These are phyloP conservation scores for Chloropsis hardwickii DNA, from an alignment of 2,113 vertebrate species.

Conservation along the genomic window DNA sequence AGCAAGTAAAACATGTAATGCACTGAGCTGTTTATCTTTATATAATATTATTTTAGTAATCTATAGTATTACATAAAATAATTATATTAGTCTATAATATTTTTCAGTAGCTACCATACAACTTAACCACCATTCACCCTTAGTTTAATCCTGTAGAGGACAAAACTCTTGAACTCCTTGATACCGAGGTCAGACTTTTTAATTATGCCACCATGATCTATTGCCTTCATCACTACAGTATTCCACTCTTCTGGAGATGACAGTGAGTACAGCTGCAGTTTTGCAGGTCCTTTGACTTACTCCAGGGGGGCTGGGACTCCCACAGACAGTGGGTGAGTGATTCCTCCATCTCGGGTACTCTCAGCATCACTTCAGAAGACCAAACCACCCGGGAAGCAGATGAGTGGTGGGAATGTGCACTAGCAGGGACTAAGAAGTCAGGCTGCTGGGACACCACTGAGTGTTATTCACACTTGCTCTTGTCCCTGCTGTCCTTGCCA, in stretches of 20 bases:
- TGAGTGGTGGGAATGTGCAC: not conserved
- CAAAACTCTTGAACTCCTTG: not conserved
- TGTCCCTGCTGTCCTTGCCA: not conserved
- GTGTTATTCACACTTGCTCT: not conserved
- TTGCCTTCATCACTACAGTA: not conserved
- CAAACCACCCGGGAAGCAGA: not conserved
- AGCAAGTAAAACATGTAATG: not conserved
- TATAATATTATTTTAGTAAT: not conserved
- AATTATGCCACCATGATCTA: not conserved
- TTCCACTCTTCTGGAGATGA: not conserved
- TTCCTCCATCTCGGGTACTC: not conserved
- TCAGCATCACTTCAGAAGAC: not conserved
- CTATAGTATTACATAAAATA: not conserved
- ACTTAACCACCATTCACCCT: not conserved
- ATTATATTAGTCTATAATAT: not conserved
- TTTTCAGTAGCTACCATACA: not conserved
- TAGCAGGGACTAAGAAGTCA: not conserved
- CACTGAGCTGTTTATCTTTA: not conserved
- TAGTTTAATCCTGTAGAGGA: not conserved
- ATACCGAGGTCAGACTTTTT: not conserved
- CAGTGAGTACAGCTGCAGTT: not conserved
- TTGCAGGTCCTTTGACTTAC: not conserved
- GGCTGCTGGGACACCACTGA: not conserved
- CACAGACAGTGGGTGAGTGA: not conserved
- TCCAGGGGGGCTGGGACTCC: not conserved